Base-by-base conservation (phyloP, 2,888 invertebrate genomes). In the Drosophila borborema region DNA sequence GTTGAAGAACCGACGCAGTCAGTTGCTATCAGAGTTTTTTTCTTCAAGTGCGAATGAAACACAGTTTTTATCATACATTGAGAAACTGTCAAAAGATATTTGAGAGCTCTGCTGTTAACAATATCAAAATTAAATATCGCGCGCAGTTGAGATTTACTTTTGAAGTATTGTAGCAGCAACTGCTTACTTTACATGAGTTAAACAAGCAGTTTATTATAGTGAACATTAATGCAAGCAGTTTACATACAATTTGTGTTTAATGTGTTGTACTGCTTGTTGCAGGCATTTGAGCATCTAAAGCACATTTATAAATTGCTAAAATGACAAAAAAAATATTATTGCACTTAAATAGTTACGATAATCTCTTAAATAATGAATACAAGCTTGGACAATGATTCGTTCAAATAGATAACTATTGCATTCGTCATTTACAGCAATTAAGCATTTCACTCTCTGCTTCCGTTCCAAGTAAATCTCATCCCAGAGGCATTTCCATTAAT, bases 401-500 rank as follows among this genome's bases (percentile, higher is more conserved):
- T 43, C 14, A 34, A 16, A 41, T 40, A 41, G 18, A 54, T 38
- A 43, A 34, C 6, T 12, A 40, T 36, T 31, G 31, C 18, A 20
- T 43, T 28, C 53, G 23, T 53, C 38, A 45, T 45, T 45, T n/a
- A 51, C n/a, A 3, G 55, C 45, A 72, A 51, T 72, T 51, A 38
- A 55, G 34, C 51, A 14, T 41, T 31, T 31, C 38, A 46, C 34
- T 34, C 34, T n/a, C 43, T 18, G 48, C 46, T 40, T 43, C 56
- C 20, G 20, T 34, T 40, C 40, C 20, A 43, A 40, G 23, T 45
- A 51, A 41, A 51, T 56, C 49, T 40, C 58, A 46, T 20, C 20
- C 28, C 46, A 36, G 23, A 34, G 40, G 41, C 49, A 62, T 53
- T 64, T 55, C 56, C 56, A 68, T 80, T 80, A 80, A 78, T 78